Conservation (phyloP, 1,140 invertebrate genomes). For the Drosophila kepulauana region DNA sequence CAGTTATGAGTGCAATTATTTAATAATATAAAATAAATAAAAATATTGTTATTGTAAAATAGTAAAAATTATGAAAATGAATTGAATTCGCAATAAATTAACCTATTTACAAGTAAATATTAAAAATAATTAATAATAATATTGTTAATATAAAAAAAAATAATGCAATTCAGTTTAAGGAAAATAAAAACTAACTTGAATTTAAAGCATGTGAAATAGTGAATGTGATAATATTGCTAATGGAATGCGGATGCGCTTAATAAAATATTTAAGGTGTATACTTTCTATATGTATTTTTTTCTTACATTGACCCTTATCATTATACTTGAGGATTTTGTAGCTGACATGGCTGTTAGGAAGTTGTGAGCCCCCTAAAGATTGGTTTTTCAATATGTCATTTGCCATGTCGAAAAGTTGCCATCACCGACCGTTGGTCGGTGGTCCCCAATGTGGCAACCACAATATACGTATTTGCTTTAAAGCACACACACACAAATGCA, state of each 20-base stretch:
- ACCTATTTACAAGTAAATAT: too few species aligned
- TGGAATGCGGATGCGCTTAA: conserved; percentile 1
- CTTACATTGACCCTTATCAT: conserved; percentile 20
- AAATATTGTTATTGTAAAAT: too few species aligned
- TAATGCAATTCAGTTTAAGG: background rate
- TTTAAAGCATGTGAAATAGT: background rate
- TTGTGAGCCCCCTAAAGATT: conserved; percentile 13
- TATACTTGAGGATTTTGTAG: conserved; percentile 9
- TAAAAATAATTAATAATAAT: too few species aligned
- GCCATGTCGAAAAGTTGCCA: conserved; percentile 26
- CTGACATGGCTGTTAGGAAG: conserved; percentile 22
- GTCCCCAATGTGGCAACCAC: conserved; percentile 3
- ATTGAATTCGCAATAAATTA: too few species aligned
- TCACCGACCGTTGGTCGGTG: conserved; percentile 6
- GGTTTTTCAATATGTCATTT: conserved; percentile 39
- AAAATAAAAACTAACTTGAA: too few species aligned
- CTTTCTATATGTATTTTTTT: background rate
- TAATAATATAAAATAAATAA: too few species aligned
- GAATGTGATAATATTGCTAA: background rate
- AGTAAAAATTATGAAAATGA: too few species aligned
- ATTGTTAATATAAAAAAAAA: background rate
- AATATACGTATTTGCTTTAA: conserved; percentile 44
- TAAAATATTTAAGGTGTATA: conserved; percentile 17
- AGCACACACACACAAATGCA: conserved; percentile 22
- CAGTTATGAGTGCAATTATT: too few species aligned